Base-by-base conservation (phyloP, 2,113 vertebrate genomes). In the Amphilophus citrinellus region DNA sequence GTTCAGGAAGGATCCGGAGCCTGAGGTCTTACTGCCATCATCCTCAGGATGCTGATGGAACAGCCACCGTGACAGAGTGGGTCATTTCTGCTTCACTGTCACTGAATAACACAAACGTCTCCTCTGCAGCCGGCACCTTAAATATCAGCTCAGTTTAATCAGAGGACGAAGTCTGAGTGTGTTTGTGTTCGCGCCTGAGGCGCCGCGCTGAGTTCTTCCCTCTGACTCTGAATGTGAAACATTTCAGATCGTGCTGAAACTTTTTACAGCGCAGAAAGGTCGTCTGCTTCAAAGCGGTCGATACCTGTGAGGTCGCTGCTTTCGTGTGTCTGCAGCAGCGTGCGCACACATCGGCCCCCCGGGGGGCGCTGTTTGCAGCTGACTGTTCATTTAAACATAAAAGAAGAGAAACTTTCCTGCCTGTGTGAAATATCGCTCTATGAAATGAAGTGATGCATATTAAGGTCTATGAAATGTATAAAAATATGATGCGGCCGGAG, bases 401-500 rank as follows among this genome's bases (percentile, higher is more conserved):
- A 60, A 30, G 10, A 82, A 32, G 1, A 1, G 4, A 14, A 71
- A 68, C 22, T 30, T 71, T 71, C 81, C 78, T 2, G 6, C 65
- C 50, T 9, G 3, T 24, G 80, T 91, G 68, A 85, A 83, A 83
- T 71, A 78, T 85, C 2, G 30, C 65, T 86, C 62, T 63, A 18
- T 50, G 71, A 62, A 58, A 58, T 61, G 35, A 89, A 77, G 17
- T 2, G 10, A 56, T 61, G 2, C n/a, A 60, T 77, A 73, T 65
- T 73, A 20, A 58, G 59, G 42, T 82, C 3, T 82, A 84, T 61
- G 58, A 88, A 84, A 37, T 71, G 63, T 91, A 83, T 8, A 56
- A 86, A 85, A 77, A 56, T 3, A 73, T 75, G 2, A 37, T 9
- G 76, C 78, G 71, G 80, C 66, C 79, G 85, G 10, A 82, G 39